Evolutionary conservation across 2,113 vertebrate genomes (phyloP), one percentile per base, ranked within the genome.

Genomic region (Hiodon tergisus): DNA sequence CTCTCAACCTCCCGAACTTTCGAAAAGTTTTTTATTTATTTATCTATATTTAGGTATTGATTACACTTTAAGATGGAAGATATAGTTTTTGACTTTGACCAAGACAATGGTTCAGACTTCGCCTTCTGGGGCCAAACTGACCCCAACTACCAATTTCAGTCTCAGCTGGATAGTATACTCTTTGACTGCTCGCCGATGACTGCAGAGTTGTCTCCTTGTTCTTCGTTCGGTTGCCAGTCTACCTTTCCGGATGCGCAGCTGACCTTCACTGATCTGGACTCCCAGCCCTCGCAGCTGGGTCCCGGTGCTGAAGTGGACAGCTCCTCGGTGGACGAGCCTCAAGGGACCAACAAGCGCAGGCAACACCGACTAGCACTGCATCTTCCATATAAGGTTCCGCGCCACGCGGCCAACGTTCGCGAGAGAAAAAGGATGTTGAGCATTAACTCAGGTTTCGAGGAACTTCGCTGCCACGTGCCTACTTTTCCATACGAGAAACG

Each of bases 401-500:
- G 92, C 0, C 84, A 90, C 0, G 92, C 89, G 0, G 92, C 93
- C 78, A 93, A 94, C 81, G 81, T 93, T 77, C 86, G 93, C 0
- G 92, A 91, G 82, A 88, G 93, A 66, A 91, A 88, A 81, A 81
- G 89, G 78, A 95, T 90, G 91, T 83, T 90, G 55, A 91, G 85
- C 81, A 90, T 91, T 80, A 93, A 91, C 68, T 84, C 92, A 0
- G 91, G 90, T 59, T 95, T 93, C 4, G 86, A 92, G 2, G 82
- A 88, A 79, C 92, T 92, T 3, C 85, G 93, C 8, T 80, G 88
- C 76, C 91, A 81, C 0, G 88, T 94, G 0, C 93, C 92, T 0
- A 92, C 93, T 2, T 94, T 94, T 60, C 92, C 91, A 0, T 93
- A 90, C 4, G 93, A 94, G 87, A 93, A 88, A 47, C 82, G 88